These are phyloP conservation scores for Trichomycterus rosablanca DNA, from an alignment of 2,113 vertebrate genomes.

Conservation along the genomic window DNA sequence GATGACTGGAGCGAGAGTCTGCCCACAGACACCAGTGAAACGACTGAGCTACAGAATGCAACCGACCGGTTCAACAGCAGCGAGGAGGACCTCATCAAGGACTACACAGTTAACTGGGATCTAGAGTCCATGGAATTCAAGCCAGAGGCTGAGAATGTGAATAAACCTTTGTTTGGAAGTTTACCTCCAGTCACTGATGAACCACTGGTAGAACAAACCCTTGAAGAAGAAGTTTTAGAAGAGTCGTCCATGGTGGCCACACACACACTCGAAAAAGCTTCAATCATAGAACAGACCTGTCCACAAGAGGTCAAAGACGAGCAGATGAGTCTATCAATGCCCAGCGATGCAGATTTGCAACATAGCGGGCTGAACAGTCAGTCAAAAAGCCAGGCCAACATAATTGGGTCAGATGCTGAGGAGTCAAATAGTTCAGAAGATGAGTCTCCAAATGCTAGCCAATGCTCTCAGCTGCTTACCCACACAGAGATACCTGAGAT, in stretches of 20 bases:
- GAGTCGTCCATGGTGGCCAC: too few species aligned
- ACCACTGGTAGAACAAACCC: constrained; percentile 1
- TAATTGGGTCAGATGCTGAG: constrained; percentile 36
- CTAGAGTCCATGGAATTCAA: constrained; percentile 1
- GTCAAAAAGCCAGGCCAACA: constrained; percentile 23
- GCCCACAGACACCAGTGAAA: constrained; percentile 28
- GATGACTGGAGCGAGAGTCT: constrained; percentile 45
- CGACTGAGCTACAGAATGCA: constrained; percentile 10
- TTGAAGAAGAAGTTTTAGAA: neutral
- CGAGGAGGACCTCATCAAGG: neutral
- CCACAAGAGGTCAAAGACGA: constrained; percentile 43
- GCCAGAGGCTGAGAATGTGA: neutral
- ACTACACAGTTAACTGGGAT: neutral
- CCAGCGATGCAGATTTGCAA: constrained; percentile 37
- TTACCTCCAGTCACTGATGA: neutral
- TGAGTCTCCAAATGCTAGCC: constrained; percentile 49
- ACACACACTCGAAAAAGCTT: constrained; percentile 9
- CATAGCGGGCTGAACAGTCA: constrained; percentile 36
- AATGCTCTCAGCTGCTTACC: constrained; percentile 33
- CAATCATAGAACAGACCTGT: constrained; percentile 8
- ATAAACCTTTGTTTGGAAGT: neutral
- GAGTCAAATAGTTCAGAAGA: constrained; percentile 47
- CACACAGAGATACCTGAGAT: neutral
- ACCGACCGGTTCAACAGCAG: neutral
- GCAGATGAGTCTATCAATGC: constrained; percentile 35